A percentile compares a stretch with the other conserved stretches of the same genome.
These are phyloP conservation scores for Lepidochitona cinerea DNA, from an alignment of 2,888 invertebrate species.

Conservation along the genomic window DNA sequence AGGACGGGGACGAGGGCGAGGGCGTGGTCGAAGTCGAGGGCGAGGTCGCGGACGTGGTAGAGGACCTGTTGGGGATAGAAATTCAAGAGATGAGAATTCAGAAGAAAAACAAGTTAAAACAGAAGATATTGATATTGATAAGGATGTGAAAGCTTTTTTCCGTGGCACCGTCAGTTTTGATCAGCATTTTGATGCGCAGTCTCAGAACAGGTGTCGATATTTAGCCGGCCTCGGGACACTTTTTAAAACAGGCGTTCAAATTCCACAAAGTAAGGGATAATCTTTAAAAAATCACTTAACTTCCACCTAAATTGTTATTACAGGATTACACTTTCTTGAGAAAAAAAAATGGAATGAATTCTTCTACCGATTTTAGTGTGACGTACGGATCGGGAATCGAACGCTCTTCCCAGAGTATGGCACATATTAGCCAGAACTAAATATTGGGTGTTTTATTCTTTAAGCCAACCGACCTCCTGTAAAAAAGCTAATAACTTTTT, in stretches of 20 bases:
- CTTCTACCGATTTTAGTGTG: too few relatives aligned
- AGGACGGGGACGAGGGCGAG: slow-evolving; percentile 34
- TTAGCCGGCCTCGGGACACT: slow-evolving; percentile 58
- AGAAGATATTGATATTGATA: slow-evolving; percentile 48
- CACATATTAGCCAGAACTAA: not conserved
- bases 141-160: slow-evolving; percentile 54
- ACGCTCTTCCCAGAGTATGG: not conserved
- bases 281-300: not conserved
- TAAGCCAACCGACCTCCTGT: too few relatives aligned
- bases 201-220: slow-evolving; percentile 53
- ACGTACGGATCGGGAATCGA: not conserved
- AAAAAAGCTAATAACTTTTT: too few relatives aligned
- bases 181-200: slow-evolving; percentile 60
- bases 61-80: slow-evolving; percentile 13
- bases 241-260: slow-evolving; percentile 53
- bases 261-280: slow-evolving; percentile 65
- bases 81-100: slow-evolving; percentile 10
- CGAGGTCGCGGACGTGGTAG: slow-evolving; percentile 32
- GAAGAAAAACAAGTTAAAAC: slow-evolving; percentile 13
- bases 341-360: too few relatives aligned
- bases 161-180: slow-evolving; percentile 54
- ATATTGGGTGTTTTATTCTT: too few relatives aligned
- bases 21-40: slow-evolving; percentile 30
- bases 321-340: too few relatives aligned
- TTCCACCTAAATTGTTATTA: not conserved